Base-by-base conservation (phyloP, 2,888 invertebrate species). In the Folsomia candida region DNA sequence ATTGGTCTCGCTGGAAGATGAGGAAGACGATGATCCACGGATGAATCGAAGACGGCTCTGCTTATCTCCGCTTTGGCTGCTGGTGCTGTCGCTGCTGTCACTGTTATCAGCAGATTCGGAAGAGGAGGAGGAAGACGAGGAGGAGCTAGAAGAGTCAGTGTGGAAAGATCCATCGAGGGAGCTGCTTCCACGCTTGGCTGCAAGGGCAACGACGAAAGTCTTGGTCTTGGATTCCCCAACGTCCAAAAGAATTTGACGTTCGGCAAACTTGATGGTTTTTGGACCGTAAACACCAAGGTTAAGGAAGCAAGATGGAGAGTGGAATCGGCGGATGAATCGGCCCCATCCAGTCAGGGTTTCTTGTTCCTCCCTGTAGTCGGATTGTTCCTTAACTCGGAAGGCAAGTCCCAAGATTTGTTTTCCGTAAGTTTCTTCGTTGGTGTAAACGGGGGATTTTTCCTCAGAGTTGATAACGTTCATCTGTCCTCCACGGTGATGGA, bases 211-310 rank as follows among this genome's bases (percentile, higher is more conserved):
- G 29, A 76, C 67, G 26, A 77, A 54, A 60, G 78, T 79, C 68
- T 77, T 78, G 70, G 79, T 75, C 47, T 71, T 68, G 60, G 78
- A 78, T 29, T 76, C 67, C 22, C 73, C 75, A 24, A 78, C 65
- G 69, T 79, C 73, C 64, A 79, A 70, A 62, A 69, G 58, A 22
- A 78, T n/a, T 63, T 76, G 73, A 59, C 78, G 73, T 54, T 70
- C 61, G 61, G 70, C 77, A 63, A 69, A 79, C 51, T 77, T 75
- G 62, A 74, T 59, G 20, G 25, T 11, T 11, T 59, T 57, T 20
- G 71, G 69, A 68, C 77, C 79, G 24, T 73, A 28, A 57, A 61
- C 65, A 4, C 74, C 78, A 26, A 76, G 59, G 62, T 75, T 74
- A 37, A 71, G 69, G 51, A 64, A 75, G 51, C 75, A 72, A 27